Conservation (phyloP, 2,888 invertebrate species). For the Dasypogon diadema region DNA sequence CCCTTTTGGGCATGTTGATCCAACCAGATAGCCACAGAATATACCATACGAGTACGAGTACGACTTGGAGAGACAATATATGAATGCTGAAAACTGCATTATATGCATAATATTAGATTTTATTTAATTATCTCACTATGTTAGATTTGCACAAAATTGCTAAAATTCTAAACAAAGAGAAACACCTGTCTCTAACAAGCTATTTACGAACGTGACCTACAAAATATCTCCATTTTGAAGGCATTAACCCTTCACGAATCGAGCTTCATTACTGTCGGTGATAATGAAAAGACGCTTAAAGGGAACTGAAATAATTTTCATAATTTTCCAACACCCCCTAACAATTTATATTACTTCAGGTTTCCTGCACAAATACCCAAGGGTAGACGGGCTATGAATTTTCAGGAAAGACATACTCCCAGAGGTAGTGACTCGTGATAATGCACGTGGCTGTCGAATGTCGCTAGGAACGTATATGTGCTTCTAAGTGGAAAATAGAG, state of each 20-base stretch:
- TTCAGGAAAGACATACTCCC: neutral
- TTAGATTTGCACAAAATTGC: too few species aligned
- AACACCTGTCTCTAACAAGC: too few species aligned
- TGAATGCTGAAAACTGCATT: too few species aligned
- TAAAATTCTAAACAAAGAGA: too few species aligned
- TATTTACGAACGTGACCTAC: neutral
- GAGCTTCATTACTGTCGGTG: neutral
- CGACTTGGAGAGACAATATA: too few species aligned
- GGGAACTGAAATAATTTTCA: neutral
- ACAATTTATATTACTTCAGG: neutral
- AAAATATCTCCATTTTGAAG: neutral
- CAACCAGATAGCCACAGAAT: too few species aligned
- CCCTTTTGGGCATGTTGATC: too few species aligned
- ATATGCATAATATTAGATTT: too few species aligned
- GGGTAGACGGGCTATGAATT: neutral
- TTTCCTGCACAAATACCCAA: neutral
- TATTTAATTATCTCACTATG: too few species aligned
- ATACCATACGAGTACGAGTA: too few species aligned
- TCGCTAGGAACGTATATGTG: neutral
- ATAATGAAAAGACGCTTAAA: neutral
- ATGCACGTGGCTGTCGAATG: conserved; percentile 1
- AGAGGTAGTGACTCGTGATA: neutral
- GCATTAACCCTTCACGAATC: neutral
- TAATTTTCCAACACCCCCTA: neutral
- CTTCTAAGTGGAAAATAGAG: conserved; percentile 40